phyloP scores from a whole-genome alignment of 2,113 vertebrate species.

The Corythornis madagascariensis region DNA sequence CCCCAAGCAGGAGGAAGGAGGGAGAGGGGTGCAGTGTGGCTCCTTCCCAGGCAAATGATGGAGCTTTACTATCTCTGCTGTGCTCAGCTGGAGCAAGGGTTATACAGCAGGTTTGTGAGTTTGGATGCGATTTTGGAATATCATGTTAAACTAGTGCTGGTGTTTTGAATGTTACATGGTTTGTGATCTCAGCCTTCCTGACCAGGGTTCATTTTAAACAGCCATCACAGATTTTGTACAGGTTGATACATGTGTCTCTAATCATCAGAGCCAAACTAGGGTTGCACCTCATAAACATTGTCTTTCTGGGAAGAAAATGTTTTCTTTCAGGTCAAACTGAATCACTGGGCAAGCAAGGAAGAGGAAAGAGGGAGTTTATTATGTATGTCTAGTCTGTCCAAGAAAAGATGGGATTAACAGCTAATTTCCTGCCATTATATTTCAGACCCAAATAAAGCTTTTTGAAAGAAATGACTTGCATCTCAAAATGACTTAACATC shows the following conservation, averaged over 20 bases:
- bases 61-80: background rate
- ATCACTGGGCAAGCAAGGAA: slow-evolving; percentile 11
- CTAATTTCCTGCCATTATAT: slow-evolving; percentile 37
- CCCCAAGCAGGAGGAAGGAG: background rate
- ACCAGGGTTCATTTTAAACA: background rate
- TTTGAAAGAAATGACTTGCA: slow-evolving; percentile 43
- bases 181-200: slow-evolving; percentile 26
- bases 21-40: background rate
- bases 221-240: slow-evolving; percentile 11
- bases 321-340: slow-evolving; percentile 53
- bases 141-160: background rate
- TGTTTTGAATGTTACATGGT: background rate
- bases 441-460: slow-evolving; percentile 40
- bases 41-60: background rate
- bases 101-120: background rate
- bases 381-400: slow-evolving; percentile 19
- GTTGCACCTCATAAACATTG: slow-evolving; percentile 70
- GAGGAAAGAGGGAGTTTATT: slow-evolving; percentile 51
- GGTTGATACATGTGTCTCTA: slow-evolving; percentile 56
- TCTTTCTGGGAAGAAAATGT: slow-evolving; percentile 57
- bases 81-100: background rate
- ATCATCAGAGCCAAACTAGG: slow-evolving; percentile 41
- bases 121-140: background rate
- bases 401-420: slow-evolving; percentile 37
- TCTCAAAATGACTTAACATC: slow-evolving; percentile 50